Evolutionary conservation across 1,140 invertebrate species (phyloP).

Genomic region (Atopsyche davidsoni): DNA sequence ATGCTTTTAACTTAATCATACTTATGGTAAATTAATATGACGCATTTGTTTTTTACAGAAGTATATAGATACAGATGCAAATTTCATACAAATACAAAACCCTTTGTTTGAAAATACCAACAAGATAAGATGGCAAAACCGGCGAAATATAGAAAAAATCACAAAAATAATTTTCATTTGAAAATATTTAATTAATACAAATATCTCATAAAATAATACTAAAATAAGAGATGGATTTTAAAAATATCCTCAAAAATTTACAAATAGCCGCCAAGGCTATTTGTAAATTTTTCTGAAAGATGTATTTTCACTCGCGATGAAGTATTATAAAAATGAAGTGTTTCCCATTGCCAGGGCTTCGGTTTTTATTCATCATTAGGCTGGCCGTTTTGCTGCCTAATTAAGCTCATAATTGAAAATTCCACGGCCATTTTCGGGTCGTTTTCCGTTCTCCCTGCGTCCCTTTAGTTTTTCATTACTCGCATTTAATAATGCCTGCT

Average conservation of each 20-base stretch:
- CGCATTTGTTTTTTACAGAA: no score
- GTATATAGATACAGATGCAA: not conserved
- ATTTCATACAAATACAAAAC: not conserved
- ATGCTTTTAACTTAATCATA: not conserved
- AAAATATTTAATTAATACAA: no score
- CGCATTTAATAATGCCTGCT: slow-evolving; percentile 5
- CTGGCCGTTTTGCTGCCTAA: slow-evolving; percentile 24
- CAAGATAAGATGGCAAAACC: no score
- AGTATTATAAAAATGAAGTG: no score
- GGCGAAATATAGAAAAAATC: no score
- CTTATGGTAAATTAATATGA: not conserved
- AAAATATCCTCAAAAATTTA: no score
- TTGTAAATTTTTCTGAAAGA: no score
- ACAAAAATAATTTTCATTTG: no score
- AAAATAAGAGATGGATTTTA: no score
- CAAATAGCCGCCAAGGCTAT: no score
- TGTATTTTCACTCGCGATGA: no score
- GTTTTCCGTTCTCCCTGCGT: slow-evolving; percentile 3
- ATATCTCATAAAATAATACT: no score
- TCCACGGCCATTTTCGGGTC: slow-evolving; percentile 20
- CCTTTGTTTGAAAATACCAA: not conserved
- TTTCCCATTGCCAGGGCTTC: slow-evolving; percentile 1
- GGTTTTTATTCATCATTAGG: slow-evolving; percentile 21
- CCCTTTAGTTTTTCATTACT: slow-evolving; percentile 4
- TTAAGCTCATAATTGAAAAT: slow-evolving; percentile 24